Evolutionary conservation across 2,888 invertebrate genomes (phyloP), one percentile per base, ranked within the genome.

Genomic region (Andrena bucephala): DNA sequence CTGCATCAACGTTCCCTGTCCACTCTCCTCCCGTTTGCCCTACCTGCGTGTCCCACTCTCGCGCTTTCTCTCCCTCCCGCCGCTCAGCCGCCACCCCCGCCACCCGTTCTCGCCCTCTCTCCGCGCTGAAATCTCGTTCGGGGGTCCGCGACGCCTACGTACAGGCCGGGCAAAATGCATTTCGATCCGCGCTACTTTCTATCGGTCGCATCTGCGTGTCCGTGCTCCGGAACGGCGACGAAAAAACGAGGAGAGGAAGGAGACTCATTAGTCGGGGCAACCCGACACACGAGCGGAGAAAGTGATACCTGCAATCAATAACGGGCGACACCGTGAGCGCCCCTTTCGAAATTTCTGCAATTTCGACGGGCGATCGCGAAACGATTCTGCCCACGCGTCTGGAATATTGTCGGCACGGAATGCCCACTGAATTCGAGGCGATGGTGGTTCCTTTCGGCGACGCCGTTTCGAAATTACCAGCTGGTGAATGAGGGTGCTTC

Each of bases 131-230:
- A 89, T 89, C 87, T 87, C 84, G 78, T 88, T 84, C 83, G 87
- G 24, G 42, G 81, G 82, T 79, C 83, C 84, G 74, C 84, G 75
- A 82, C 83, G 86, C 76, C 79, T 83, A 83, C 78, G 82, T 86
- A 79, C 83, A 81, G 85, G 81, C 80, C 68, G 79, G 77, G 76
- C 85, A 82, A 89, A 91, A 89, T 90, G 89, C 90, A 90, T 87
- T 87, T 87, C 87, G 84, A 87, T 81, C 80, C 81, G 84, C 78
- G 81, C 84, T 81, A 83, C 86, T 87, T 88, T 88, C 88, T 77
- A 85, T 81, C 81, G 88, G 84, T 63, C 83, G 74, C 78, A 81
- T 75, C 85, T 66, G 79, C 76, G 78, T 71, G 82, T 78, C 73
- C 84, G 57, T 42, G 42, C 62, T 66, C 71, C 71, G 68, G 77